A percentile compares a stretch with the other conserved stretches of the same genome.
Evolutionary conservation across 2,888 invertebrate species (phyloP).

Genomic region (Hirtodrosophila cameraria): DNA sequence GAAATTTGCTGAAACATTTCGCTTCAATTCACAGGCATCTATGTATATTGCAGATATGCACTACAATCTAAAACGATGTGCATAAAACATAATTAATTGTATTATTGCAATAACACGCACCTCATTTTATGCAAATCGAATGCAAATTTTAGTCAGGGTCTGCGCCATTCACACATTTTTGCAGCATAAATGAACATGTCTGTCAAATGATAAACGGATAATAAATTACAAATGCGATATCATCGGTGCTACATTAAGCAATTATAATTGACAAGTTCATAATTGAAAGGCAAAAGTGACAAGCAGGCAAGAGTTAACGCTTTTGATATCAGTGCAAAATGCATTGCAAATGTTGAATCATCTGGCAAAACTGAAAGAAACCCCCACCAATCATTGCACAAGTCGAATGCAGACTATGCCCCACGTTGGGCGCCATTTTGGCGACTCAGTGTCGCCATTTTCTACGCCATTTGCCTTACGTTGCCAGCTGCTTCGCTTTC

Average conservation of each 20-base stretch:
- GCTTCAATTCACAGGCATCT: not conserved
- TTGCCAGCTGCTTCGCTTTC: conserved; percentile 26
- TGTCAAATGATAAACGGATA: conserved; percentile 15
- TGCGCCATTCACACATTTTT: no score
- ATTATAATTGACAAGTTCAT: conserved; percentile 10
- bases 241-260: not conserved
- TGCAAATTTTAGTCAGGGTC: not conserved
- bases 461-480: conserved; percentile 60
- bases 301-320: not conserved
- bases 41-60: not conserved
- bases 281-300: not conserved
- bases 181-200: conserved; percentile 1
- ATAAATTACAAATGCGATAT: conserved; percentile 23
- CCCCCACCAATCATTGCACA: not conserved
- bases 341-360: conserved; percentile 17
- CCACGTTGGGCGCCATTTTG: conserved; percentile 43
- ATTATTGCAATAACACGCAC: conserved; percentile 2
- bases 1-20: not conserved
- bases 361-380: not conserved
- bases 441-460: conserved; percentile 67
- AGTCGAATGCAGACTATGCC: not conserved
- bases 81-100: conserved; percentile 7
- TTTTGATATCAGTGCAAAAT: conserved; percentile 6
- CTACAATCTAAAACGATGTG: not conserved
- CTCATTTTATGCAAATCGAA: conserved; percentile 23